Evolutionary conservation across 2,888 invertebrate genomes (phyloP).

Genomic region (Pemphredon lugubris): DNA sequence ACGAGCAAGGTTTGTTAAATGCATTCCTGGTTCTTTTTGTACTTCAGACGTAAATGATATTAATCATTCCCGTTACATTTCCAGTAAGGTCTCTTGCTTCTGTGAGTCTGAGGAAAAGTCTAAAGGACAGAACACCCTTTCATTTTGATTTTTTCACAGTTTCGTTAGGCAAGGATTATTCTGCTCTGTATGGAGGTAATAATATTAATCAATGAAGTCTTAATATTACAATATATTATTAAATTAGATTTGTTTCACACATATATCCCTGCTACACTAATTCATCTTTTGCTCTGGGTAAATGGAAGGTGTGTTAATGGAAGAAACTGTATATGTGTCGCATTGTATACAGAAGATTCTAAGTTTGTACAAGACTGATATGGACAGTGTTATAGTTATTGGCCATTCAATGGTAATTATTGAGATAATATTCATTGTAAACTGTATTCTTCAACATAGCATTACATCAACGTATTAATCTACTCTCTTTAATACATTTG

Average conservation of each 20-base stretch:
- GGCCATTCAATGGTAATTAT: constrained; percentile 96
- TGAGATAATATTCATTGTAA: neutral
- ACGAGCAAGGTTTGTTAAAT: constrained; percentile 87
- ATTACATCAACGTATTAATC: too few relatives aligned
- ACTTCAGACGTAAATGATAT: neutral
- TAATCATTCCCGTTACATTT: too few relatives aligned
- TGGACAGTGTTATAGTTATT: constrained; percentile 87
- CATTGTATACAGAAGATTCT: constrained; percentile 88
- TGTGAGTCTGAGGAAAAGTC: constrained; percentile 92
- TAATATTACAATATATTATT: neutral
- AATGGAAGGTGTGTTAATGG: constrained; percentile 86
- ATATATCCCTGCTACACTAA: too few relatives aligned
- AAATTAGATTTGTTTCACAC: too few relatives aligned
- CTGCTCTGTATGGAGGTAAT: constrained; percentile 90
- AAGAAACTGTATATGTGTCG: constrained; percentile 89
- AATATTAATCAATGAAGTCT: constrained; percentile 8
- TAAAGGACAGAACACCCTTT: constrained; percentile 86
- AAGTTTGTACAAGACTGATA: constrained; percentile 86
- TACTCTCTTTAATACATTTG: too few relatives aligned
- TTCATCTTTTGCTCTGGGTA: too few relatives aligned
- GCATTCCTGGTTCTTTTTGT: neutral
- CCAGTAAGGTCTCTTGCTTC: constrained; percentile 94
- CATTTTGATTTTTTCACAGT: constrained; percentile 97
- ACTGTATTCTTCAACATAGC: too few relatives aligned
- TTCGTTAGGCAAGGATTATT: constrained; percentile 94